These are phyloP conservation scores for Cladopsammia gracilis DNA, from an alignment of 64 coral and sea anemone genomes.

Conservation along the genomic window DNA sequence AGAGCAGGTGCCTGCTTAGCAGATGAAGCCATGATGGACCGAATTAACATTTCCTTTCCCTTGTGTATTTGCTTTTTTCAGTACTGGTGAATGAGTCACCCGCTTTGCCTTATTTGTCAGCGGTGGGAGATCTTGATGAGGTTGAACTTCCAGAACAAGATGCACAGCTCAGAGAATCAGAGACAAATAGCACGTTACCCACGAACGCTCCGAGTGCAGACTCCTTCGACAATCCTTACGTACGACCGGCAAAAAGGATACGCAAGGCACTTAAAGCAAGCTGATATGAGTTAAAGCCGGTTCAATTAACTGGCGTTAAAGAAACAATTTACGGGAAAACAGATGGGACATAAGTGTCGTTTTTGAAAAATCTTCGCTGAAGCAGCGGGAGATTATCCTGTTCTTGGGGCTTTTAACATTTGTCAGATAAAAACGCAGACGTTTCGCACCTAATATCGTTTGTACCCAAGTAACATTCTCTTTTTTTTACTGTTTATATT, in stretches of 20 bases:
- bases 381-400: too few species aligned
- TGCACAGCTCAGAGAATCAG: not conserved
- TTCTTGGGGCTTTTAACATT: too few species aligned
- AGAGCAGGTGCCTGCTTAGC: too few species aligned
- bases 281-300: not conserved
- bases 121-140: constrained; percentile 34
- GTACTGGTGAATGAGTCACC: constrained; percentile 32
- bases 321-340: too few species aligned
- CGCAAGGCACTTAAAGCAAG: constrained; percentile 21
- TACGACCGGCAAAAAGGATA: constrained; percentile 31
- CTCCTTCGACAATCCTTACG: constrained; percentile 36
- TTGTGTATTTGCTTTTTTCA: constrained; percentile 13
- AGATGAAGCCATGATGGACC: too few species aligned
- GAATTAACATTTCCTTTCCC: not conserved
- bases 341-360: too few species aligned
- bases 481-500: too few species aligned
- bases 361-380: too few species aligned
- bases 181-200: not conserved
- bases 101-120: constrained; percentile 17
- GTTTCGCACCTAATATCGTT: too few species aligned
- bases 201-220: not conserved
- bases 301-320: not conserved
- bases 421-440: too few species aligned
- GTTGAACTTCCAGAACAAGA: not conserved
- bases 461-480: too few species aligned